Percentiles rank a stretch among this genome's conserved stretches.
phyloP scores from a whole-genome alignment of 2,888 invertebrate species.

The Ornithoptera alexandrae region DNA sequence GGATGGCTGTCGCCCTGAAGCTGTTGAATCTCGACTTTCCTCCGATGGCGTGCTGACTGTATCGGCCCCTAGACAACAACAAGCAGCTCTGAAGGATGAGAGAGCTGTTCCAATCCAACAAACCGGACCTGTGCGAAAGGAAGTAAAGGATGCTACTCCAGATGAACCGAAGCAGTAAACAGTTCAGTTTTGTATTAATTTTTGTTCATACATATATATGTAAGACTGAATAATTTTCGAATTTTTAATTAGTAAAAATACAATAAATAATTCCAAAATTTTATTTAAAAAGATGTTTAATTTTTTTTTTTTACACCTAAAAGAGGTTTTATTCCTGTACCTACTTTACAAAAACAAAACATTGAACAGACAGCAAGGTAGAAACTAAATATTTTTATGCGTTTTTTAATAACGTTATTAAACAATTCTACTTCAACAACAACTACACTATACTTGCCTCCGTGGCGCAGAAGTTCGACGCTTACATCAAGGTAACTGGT shows the following conservation, averaged over 20 bases:
- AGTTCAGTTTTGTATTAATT: not conserved
- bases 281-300: not conserved
- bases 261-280: not conserved
- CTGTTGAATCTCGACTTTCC: conserved; percentile 84
- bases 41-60: conserved; percentile 86
- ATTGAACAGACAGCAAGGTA: no score
- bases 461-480: no score
- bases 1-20: conserved; percentile 82
- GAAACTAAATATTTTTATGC: no score
- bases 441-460: no score
- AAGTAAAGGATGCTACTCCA: conserved; percentile 43
- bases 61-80: conserved; percentile 75
- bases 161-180: conserved; percentile 55
- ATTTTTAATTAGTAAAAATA: conserved; percentile 3
- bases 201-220: not conserved
- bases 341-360: no score
- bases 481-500: no score
- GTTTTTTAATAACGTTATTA: no score
- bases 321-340: no score
- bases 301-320: not conserved
- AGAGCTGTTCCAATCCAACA: conserved; percentile 51
- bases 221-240: conserved; percentile 26
- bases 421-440: no score
- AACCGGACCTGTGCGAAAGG: conserved; percentile 58
- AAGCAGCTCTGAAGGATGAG: conserved; percentile 47